Base-by-base conservation (phyloP, 2,888 invertebrate species). In the Himalopsyche kuldschensis region DNA sequence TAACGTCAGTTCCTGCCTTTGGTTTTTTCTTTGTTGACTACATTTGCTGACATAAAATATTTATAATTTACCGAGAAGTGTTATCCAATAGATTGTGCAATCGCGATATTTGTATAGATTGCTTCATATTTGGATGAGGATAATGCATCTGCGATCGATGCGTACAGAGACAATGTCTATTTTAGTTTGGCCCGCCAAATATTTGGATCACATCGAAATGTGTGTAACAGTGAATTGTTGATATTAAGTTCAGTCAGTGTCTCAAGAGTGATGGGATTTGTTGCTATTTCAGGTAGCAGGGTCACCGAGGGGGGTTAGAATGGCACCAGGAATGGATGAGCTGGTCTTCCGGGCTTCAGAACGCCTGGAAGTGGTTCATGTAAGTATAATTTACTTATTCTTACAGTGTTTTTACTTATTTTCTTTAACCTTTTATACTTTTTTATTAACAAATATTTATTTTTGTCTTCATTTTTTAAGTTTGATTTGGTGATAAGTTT, bases 311-410 rank as follows among this genome's bases (percentile, higher is more conserved):
- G 77, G 55, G 47, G 69, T 20, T 78, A 69, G 48, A 77, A 85
- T 85, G 86, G 84, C 86, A 69, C 83, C 85, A n/a, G 85, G 84
- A 46, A 91, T 92, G 91, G 92, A 92, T 87, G 91, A 91, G 86
- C 87, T 92, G 84, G 91, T 90, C 88, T 87, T 89, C 87, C 89
- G 89, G 87, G 92, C 92, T 87, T 90, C 91, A 78, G 92, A 91
- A 88, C 91, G 91, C 89, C 87, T 92, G 32, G 92, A 90, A 87
- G 91, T 91, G 80, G 87, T 91, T 82, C 92, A 92, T 83, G 92
- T 92, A 89, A 90, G 41, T 20, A 55, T 55, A 20, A 20, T 55
- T 55, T 55, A 55, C 0, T 8, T 48, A 20, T 41, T 41, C 2
- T 41, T 41, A 5, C 1, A 15, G 41, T 41, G 11, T 41, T 1